These are phyloP conservation scores for Steromphala cineraria DNA, from an alignment of 2,888 invertebrate genomes.

Conservation along the genomic window DNA sequence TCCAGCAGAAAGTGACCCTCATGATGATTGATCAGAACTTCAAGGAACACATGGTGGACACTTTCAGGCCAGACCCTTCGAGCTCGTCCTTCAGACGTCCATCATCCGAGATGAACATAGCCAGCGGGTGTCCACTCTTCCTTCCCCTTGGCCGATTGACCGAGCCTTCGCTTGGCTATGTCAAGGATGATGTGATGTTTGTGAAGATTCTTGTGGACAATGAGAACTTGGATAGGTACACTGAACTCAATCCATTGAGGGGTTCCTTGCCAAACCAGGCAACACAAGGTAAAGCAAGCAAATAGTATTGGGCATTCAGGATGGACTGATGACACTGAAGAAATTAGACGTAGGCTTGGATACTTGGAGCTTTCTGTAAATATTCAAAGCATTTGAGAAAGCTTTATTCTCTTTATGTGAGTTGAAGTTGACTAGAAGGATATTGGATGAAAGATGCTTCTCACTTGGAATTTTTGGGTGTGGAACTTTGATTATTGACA, in stretches of 20 bases:
- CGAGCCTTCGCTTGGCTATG: slow-evolving; percentile 49
- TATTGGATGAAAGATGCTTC: no score
- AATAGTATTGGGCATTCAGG: no score
- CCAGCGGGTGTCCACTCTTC: slow-evolving; percentile 74
- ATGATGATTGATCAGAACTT: slow-evolving; percentile 71
- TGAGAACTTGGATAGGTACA: slow-evolving; percentile 41
- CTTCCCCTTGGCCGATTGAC: slow-evolving; percentile 55
- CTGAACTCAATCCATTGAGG: slow-evolving; percentile 41
- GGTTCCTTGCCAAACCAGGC: slow-evolving; percentile 24
- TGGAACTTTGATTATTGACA: no score
- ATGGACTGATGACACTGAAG: no score
- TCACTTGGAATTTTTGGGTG: no score
- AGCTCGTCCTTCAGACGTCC: slow-evolving; percentile 72
- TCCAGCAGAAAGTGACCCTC: slow-evolving; percentile 69
- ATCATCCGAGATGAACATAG: slow-evolving; percentile 73
- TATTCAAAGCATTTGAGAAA: no score
- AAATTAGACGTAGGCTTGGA: no score
- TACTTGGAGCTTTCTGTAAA: no score
- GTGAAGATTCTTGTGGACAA: slow-evolving; percentile 63
- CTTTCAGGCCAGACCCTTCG: slow-evolving; percentile 72
- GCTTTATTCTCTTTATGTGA: no score
- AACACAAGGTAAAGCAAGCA: not conserved
- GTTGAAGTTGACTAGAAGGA: no score
- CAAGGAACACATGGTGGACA: slow-evolving; percentile 70
- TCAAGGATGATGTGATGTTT: slow-evolving; percentile 68